Evolutionary conservation across 2,888 invertebrate genomes (phyloP).

Genomic region (Drosophila tripunctata): DNA sequence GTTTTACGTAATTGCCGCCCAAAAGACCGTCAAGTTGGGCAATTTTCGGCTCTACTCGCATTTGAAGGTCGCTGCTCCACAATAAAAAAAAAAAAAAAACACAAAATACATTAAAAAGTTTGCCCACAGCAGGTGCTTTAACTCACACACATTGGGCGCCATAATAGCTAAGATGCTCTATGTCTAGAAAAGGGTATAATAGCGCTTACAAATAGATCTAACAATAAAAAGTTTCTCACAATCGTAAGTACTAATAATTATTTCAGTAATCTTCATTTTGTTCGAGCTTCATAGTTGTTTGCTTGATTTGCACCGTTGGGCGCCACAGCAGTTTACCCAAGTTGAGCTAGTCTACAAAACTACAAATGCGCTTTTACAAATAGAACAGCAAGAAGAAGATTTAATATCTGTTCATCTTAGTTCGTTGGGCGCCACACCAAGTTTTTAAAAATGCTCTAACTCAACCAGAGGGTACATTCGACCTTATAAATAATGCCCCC

Average conservation of each 20-base stretch:
- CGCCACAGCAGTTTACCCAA: constrained; percentile 1
- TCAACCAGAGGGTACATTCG: background rate
- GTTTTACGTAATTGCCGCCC: constrained; percentile 32
- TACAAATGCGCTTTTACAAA: too few relatives aligned
- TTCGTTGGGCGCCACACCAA: constrained; percentile 10
- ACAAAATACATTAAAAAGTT: background rate
- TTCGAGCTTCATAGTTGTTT: background rate
- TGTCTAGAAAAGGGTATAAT: background rate
- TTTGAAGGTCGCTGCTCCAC: constrained; percentile 28
- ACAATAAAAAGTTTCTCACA: background rate
- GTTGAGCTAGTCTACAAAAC: too few relatives aligned
- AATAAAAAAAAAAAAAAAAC: background rate
- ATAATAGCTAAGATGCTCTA: background rate
- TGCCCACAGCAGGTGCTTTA: constrained; percentile 4
- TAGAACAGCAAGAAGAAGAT: too few relatives aligned
- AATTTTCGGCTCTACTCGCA: constrained; percentile 17
- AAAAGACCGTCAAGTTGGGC: constrained; percentile 25
- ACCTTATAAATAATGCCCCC: background rate
- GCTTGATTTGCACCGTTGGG: constrained; percentile 2
- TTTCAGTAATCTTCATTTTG: background rate
- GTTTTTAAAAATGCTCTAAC: background rate
- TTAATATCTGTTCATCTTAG: too few relatives aligned
- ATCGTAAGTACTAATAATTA: background rate
- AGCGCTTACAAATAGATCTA: background rate
- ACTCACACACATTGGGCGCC: background rate